These are phyloP conservation scores for Petrophora chlorosata DNA, from an alignment of 2,888 invertebrate genomes.

Conservation along the genomic window DNA sequence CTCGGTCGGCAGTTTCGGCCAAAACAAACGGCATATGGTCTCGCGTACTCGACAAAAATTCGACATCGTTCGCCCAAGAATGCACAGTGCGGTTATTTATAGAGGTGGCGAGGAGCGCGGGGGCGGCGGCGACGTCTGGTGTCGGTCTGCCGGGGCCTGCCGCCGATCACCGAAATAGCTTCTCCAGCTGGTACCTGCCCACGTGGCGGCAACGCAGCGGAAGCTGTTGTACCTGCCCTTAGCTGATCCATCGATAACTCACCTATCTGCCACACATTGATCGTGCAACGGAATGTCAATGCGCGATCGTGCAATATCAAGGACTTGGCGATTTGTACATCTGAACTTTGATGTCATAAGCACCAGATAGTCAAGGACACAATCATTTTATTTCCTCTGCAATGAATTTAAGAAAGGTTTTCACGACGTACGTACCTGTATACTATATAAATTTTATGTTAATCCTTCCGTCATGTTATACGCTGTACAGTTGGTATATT, in stretches of 20 bases:
- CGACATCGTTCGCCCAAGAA: slow-evolving; percentile 83
- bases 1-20: slow-evolving; percentile 56
- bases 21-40: slow-evolving; percentile 81
- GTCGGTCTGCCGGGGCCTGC: slow-evolving; percentile 86
- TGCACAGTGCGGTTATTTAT: slow-evolving; percentile 81
- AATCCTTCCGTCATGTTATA: too few species aligned
- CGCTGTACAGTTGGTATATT: too few species aligned
- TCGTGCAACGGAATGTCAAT: neutral
- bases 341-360: too few species aligned
- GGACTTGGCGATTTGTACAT: neutral
- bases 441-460: too few species aligned
- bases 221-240: slow-evolving; percentile 52
- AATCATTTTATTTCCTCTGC: too few species aligned
- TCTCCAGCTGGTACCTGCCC: slow-evolving; percentile 82
- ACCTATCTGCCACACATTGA: slow-evolving; percentile 5
- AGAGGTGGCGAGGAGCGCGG: slow-evolving; percentile 81
- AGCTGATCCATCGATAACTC: slow-evolving; percentile 23
- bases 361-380: too few species aligned
- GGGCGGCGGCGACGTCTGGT: slow-evolving; percentile 82
- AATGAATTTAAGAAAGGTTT: too few species aligned
- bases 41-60: slow-evolving; percentile 84
- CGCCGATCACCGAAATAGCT: slow-evolving; percentile 83
- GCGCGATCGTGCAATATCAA: neutral
- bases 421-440: too few species aligned
- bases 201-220: slow-evolving; percentile 67